Evolutionary conservation across 2,113 vertebrate genomes (phyloP), one percentile per base, ranked within the genome.

Genomic region (Cyprinus carpio): DNA sequence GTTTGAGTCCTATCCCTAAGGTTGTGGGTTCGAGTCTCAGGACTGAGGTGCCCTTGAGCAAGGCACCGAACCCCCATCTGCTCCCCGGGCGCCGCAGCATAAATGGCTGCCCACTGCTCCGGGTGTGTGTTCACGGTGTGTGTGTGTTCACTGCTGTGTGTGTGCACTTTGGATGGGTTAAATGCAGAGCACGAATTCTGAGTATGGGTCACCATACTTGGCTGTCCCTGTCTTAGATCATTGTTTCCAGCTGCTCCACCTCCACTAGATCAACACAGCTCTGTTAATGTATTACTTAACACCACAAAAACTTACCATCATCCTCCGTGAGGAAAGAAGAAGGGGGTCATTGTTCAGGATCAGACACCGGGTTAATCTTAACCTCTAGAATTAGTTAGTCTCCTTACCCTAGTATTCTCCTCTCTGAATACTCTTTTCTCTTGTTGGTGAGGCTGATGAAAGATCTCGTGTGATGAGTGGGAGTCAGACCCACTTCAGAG

Each of bases 351-450:
- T 75, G 74, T 29, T 51, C 15, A 10, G 13, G 89, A 77, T 18
- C 43, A 75, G 13, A 8, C 12, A 20, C 4, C 6, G 10, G 69
- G 37, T 25, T 2, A 2, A 29, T 6, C 56, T 60, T 60, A 58
- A 60, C 56, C 56, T n/a, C 56, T 60, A 60, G n/a, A 4, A 25
- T 8, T 18, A 74, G 10, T n/a, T 74, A 74, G 20, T 69, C 29
- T n/a, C 16, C 92, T 82, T 93, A 98, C 97, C 97, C 97, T 40
- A 99, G 93, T 92, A 98, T 98, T 87, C 97, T 94, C 1, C 97
- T 95, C 91, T 98, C 97, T 0, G 97, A 98, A 92, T 98, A 99
- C 79, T 97, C 96, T 91, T 99, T 98, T 88, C 97, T 92, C 88
- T 96, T 97, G 92, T 97, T 97, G 93, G 94, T 93, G 87, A 99